A percentile compares a stretch with the other conserved stretches of the same genome.
phyloP scores from a whole-genome alignment of 1,140 invertebrate species.

The Helicoverpa armigera region DNA sequence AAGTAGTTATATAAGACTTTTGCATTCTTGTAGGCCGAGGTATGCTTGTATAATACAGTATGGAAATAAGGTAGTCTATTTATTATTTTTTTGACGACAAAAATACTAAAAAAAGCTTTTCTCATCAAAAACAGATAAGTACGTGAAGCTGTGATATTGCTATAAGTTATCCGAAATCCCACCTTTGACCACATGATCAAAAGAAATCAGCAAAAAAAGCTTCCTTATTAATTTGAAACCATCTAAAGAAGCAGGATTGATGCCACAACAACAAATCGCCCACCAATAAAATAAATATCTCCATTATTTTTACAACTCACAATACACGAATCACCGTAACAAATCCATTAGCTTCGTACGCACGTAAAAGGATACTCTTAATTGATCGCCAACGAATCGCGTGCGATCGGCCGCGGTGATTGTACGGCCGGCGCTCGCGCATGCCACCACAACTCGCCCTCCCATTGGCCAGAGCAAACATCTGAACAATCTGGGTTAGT shows the following conservation, averaged over 20 bases:
- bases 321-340: slow-evolving; percentile 19
- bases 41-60: no score
- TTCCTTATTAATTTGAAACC: no score
- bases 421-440: slow-evolving; percentile 24
- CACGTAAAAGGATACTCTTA: slow-evolving; percentile 39
- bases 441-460: background rate
- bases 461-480: slow-evolving; percentile 36
- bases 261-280: background rate
- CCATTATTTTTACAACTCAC: background rate
- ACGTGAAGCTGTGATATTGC: no score
- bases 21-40: background rate
- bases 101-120: no score
- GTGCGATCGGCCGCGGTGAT: slow-evolving; percentile 31
- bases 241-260: no score
- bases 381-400: slow-evolving; percentile 40
- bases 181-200: no score
- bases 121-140: no score
- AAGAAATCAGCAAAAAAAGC: no score
- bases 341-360: slow-evolving; percentile 36
- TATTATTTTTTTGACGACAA: no score
- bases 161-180: no score
- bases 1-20: slow-evolving; percentile 1
- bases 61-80: no score
- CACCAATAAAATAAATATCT: background rate
- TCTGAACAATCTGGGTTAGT: slow-evolving; percentile 42